Conservation (phyloP, 2,113 vertebrate species). For the Microcebus jonahi region DNA sequence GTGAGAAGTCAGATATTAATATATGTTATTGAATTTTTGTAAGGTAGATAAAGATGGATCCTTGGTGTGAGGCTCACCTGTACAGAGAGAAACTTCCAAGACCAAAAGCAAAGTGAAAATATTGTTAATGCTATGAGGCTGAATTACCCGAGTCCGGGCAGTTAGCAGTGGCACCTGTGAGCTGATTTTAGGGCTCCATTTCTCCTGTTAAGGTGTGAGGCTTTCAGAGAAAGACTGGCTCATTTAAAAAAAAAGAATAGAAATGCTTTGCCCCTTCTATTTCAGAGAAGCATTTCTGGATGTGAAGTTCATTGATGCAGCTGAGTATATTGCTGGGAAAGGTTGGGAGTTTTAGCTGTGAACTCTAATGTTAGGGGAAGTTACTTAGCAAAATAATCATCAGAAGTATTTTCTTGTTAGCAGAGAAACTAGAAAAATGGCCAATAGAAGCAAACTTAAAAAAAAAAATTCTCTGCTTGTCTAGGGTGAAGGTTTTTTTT, state of each 20-base stretch:
- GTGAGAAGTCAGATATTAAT: not conserved
- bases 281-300: not conserved
- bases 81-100: not conserved
- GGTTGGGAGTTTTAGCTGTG: not conserved
- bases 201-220: no score
- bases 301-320: not conserved
- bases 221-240: not conserved
- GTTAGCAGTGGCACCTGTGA: not conserved
- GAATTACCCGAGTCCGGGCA: accelerated
- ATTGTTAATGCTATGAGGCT: not conserved
- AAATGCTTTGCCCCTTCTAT: not conserved
- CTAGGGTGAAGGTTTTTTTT: not conserved
- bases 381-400: not conserved
- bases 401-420: not conserved
- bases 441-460: not conserved
- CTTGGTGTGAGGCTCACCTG: not conserved
- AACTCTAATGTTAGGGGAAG: not conserved
- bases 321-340: not conserved
- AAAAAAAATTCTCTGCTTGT: not conserved
- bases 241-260: not conserved
- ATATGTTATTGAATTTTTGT: not conserved
- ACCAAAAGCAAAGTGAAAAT: not conserved
- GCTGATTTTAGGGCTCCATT: not conserved
- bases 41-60: not conserved
- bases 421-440: not conserved